Evolutionary conservation across 1,140 invertebrate genomes (phyloP).

Genomic region (Orchesella cincta): DNA sequence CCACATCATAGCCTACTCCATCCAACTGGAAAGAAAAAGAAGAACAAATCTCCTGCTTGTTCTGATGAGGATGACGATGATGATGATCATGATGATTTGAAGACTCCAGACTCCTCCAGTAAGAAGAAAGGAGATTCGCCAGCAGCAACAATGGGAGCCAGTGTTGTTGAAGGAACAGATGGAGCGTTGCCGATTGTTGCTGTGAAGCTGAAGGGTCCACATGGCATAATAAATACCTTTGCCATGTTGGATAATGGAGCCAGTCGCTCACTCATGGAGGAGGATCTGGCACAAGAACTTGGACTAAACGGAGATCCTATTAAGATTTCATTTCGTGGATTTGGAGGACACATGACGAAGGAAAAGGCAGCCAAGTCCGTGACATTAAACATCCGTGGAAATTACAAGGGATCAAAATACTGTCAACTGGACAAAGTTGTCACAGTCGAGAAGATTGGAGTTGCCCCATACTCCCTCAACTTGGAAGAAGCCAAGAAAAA

Average conservation of each 20-base stretch:
- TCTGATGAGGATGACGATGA: not conserved
- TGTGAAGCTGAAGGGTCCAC: not conserved
- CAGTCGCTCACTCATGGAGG: not conserved
- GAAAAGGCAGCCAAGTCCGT: not conserved
- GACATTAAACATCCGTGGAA: not conserved
- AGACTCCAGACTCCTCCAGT: no score
- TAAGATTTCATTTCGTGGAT: not conserved
- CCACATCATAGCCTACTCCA: not conserved
- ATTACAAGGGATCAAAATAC: not conserved
- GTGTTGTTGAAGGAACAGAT: not conserved
- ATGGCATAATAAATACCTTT: not conserved
- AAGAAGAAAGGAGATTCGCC: not conserved
- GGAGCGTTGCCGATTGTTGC: not conserved
- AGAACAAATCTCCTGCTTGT: not conserved
- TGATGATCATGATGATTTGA: no score
- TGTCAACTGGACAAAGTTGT: not conserved
- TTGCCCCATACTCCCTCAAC: not conserved
- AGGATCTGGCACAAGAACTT: not conserved
- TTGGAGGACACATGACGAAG: not conserved
- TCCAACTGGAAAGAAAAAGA: not conserved
- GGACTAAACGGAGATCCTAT: not conserved
- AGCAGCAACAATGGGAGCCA: not conserved
- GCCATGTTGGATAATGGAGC: not conserved
- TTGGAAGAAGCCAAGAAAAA: slow-evolving; percentile 1
- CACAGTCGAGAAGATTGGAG: not conserved